phyloP scores from a whole-genome alignment of 2,888 invertebrate genomes.

The Spisula subtruncata region DNA sequence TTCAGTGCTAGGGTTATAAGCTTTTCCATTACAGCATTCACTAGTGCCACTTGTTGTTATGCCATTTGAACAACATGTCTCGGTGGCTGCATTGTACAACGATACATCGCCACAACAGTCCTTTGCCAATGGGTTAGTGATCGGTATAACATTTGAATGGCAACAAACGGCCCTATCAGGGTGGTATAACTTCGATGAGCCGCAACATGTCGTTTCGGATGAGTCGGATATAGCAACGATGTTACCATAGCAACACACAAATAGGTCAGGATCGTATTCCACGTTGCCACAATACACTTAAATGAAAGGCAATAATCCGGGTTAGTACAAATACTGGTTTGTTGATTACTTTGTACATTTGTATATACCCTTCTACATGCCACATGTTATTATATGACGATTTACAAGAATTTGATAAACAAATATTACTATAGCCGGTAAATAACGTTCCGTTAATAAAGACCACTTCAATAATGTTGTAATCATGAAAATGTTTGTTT shows the following conservation, averaged over 20 bases:
- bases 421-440: too few species aligned
- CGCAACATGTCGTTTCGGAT: background rate
- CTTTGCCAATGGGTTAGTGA: background rate
- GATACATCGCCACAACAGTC: slow-evolving; percentile 1
- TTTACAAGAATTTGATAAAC: too few species aligned
- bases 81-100: slow-evolving; percentile 6
- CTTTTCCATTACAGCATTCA: slow-evolving; percentile 33
- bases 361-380: too few species aligned
- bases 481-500: too few species aligned
- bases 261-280: slow-evolving; percentile 8
- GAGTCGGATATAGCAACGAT: background rate
- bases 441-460: too few species aligned
- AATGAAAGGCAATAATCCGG: background rate
- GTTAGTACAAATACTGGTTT: too few species aligned
- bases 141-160: background rate
- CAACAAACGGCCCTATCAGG: background rate
- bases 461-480: too few species aligned
- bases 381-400: too few species aligned
- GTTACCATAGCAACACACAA: slow-evolving; percentile 16
- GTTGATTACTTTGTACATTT: too few species aligned
- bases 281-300: slow-evolving; percentile 32
- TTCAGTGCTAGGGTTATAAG: slow-evolving; percentile 12
- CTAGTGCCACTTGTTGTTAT: background rate
- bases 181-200: background rate
- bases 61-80: slow-evolving; percentile 42